These are phyloP conservation scores for Poecilia velifera DNA, from an alignment of 2,797 vertebrate species.

Conservation along the genomic window DNA sequence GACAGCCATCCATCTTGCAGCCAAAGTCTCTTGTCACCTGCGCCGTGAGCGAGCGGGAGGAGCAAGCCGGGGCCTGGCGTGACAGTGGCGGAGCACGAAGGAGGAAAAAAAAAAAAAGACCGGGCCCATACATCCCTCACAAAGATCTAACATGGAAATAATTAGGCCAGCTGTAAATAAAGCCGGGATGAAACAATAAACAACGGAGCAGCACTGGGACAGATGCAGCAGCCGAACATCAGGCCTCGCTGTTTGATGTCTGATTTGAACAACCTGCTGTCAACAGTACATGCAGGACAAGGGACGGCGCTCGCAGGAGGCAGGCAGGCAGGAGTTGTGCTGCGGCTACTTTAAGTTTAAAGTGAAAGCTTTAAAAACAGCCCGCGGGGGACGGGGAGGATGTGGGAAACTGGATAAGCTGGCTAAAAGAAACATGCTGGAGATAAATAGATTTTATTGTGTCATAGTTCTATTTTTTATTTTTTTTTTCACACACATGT, in stretches of 20 bases:
- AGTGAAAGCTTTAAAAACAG: conserved; percentile 6
- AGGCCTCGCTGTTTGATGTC: conserved; percentile 67
- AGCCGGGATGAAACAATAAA: conserved; percentile 78
- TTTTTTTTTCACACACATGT: background rate
- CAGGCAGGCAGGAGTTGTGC: conserved; percentile 35
- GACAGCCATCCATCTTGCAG: conserved; percentile 79
- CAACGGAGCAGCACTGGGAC: conserved; percentile 65
- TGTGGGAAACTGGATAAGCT: background rate
- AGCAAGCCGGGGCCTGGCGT: conserved; percentile 19
- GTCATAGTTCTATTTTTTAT: background rate
- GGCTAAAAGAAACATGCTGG: background rate
- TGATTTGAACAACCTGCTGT: conserved; percentile 62
- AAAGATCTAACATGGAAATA: conserved; percentile 76
- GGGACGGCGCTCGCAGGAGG: conserved; percentile 22
- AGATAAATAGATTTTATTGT: background rate
- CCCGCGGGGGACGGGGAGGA: background rate
- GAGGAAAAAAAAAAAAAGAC: conserved; percentile 41
- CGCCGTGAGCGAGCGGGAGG: conserved; percentile 54
- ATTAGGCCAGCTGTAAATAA: conserved; percentile 78
- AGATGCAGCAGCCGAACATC: conserved; percentile 68
- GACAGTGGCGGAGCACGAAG: conserved; percentile 40
- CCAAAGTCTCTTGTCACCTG: conserved; percentile 66
- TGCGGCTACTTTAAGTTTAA: conserved; percentile 57
- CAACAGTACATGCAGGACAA: conserved; percentile 49
- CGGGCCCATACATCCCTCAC: conserved; percentile 47